These are phyloP conservation scores for Rhinichthys klamathensis DNA, from an alignment of 2,113 vertebrate genomes.

Conservation along the genomic window DNA sequence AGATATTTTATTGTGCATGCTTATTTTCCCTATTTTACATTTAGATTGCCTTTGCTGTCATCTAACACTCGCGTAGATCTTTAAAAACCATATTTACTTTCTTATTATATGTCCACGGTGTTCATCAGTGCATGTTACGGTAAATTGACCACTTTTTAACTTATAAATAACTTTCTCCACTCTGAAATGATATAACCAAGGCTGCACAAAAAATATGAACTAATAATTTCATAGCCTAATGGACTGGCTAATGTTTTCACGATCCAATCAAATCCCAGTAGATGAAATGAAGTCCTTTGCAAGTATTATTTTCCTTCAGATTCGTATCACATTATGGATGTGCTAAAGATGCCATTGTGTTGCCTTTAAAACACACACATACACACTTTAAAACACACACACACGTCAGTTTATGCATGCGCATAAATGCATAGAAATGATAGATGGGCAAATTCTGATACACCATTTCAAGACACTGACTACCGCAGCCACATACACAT, in stretches of 20 bases:
- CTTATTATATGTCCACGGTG: neutral
- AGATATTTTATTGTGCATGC: neutral
- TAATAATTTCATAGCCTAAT: neutral
- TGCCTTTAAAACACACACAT: neutral
- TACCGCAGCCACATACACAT: conserved; percentile 12
- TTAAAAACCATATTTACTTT: neutral
- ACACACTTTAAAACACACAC: neutral
- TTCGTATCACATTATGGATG: neutral
- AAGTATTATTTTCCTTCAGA: neutral
- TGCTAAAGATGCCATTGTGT: neutral
- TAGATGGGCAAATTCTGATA: conserved; percentile 14
- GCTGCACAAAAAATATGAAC: neutral
- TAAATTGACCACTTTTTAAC: neutral
- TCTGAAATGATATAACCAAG: neutral
- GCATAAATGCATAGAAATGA: neutral
- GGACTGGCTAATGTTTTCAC: neutral
- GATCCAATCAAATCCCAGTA: neutral
- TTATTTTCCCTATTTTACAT: neutral
- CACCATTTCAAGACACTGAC: conserved; percentile 13
- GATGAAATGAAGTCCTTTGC: neutral
- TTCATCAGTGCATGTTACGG: neutral
- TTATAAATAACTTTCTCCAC: neutral
- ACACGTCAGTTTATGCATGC: neutral
- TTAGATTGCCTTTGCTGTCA: neutral
- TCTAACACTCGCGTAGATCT: neutral